Base-by-base conservation (phyloP, 2,113 vertebrate species). In the Thymallus thymallus region DNA sequence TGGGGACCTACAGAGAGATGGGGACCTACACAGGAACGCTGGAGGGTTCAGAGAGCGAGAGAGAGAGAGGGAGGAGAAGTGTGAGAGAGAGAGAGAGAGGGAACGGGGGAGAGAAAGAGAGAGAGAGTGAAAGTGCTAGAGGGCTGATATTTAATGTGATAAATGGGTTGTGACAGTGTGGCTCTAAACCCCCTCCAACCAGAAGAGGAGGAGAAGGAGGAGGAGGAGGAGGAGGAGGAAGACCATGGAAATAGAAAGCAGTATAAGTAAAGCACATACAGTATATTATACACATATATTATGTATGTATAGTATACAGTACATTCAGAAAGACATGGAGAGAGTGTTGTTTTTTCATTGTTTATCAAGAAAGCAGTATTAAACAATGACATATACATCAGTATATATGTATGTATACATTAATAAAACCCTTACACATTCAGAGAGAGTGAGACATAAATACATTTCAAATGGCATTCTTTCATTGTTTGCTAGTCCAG, bases 91-190 rank as follows among this genome's bases (percentile, higher is more conserved):
- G 61, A 70, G 24, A 61, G 76, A 80, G 79, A 66, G 81, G 71
- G 80, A 82, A 23, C 68, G 16, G 32, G 46, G 18, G 66, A 69
- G 69, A 13, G 77, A 81, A 76, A 78, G 75, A 81, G 78, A 76
- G n/a, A 71, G 77, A 69, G 82, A 81, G 80, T 84, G 84, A 88
- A 84, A 85, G 75, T 77, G 90, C 90, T 87, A 75, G 85, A 89
- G 91, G 90, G 86, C 82, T 90, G 91, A 91, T 93, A 91, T 93
- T 93, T 92, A 92, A 93, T 92, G 91, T 93, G 91, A 93, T 92
- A 91, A 92, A 93, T 91, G 88, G 91, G 88, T 91, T 91, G 90
- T 93, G 92, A 93, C 92, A 92, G 91, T 85, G 69, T 72, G 83
- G 86, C 90, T 90, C 88, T 81, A 89, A 90, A 89, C 86, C 88